Percentiles rank a stretch among this genome's conserved stretches.
phyloP scores from a whole-genome alignment of 2,797 vertebrate genomes.

The Garrulus glandarius region DNA sequence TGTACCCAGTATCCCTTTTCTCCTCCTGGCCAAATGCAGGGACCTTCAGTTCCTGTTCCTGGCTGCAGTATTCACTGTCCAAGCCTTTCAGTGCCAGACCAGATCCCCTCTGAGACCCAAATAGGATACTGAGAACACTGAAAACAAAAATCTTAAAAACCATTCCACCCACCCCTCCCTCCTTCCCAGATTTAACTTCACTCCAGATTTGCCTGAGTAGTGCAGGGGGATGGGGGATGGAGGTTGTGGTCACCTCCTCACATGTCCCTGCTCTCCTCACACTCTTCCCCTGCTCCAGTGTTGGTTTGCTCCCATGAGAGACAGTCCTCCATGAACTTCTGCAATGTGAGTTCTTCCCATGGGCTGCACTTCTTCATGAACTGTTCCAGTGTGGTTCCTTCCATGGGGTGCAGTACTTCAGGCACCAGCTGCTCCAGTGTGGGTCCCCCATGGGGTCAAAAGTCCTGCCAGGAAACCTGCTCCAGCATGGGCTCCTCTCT shows the following conservation, averaged over 20 bases:
- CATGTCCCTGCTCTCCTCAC: neutral
- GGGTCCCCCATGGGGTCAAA: neutral
- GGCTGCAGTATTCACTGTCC: neutral
- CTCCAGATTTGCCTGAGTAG: neutral
- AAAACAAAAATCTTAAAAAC: neutral
- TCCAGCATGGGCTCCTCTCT: neutral
- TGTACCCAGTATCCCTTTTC: neutral
- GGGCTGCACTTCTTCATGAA: neutral
- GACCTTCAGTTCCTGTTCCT: neutral
- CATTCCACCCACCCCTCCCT: fast-evolving
- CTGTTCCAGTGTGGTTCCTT: neutral
- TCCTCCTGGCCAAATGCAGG: neutral
- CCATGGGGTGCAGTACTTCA: no score
- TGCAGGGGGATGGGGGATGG: neutral
- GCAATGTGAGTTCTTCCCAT: neutral
- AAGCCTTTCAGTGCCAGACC: neutral
- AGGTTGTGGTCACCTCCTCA: neutral
- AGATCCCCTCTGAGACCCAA: neutral
- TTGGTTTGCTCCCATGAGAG: neutral
- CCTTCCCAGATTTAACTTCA: neutral
- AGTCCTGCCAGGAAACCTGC: neutral
- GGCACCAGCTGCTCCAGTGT: neutral
- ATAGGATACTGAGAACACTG: neutral
- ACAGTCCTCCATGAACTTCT: neutral
- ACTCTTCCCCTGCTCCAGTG: neutral